phyloP scores from a whole-genome alignment of 2,113 vertebrate genomes.

The Anguilla rostrata region DNA sequence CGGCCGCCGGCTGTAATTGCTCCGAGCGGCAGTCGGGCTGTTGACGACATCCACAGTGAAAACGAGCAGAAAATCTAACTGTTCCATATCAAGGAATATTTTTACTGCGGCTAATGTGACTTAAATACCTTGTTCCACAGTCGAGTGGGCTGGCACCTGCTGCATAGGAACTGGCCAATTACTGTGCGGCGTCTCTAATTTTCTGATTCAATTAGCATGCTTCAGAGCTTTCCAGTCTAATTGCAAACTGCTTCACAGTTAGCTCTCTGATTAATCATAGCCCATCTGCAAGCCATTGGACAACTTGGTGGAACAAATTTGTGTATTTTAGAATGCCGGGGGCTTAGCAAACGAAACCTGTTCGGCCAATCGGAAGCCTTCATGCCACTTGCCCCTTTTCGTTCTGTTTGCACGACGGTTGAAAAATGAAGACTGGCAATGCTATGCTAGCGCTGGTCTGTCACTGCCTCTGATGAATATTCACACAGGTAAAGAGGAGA shows the following conservation, averaged over 20 bases:
- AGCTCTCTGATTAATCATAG: conserved; percentile 99
- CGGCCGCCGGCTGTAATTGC: conserved; percentile 43
- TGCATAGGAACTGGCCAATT: conserved; percentile 98
- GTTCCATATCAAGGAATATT: conserved; percentile 98
- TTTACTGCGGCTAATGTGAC: conserved; percentile 96
- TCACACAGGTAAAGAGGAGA: not conserved
- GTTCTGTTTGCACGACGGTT: conserved; percentile 75
- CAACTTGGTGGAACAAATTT: conserved; percentile 97
- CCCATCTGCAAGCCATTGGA: conserved; percentile 95
- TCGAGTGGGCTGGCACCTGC: conserved; percentile 99
- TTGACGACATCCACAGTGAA: conserved; percentile 86
- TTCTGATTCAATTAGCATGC: conserved; percentile 99
- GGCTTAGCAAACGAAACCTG: conserved; percentile 87
- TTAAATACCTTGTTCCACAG: conserved; percentile 99
- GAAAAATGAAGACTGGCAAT: conserved; percentile 65
- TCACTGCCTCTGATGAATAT: not conserved
- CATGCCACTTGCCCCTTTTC: conserved; percentile 84
- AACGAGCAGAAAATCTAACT: conserved; percentile 96
- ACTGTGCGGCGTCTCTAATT: conserved; percentile 97
- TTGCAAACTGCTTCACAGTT: conserved; percentile 99
- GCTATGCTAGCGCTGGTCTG: not conserved
- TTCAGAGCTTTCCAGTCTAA: conserved; percentile 99
- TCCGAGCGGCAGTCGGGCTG: conserved; percentile 52
- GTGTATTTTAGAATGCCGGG: conserved; percentile 87
- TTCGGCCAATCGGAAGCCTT: conserved; percentile 84